These are phyloP conservation scores for Natator depressus DNA, from an alignment of 2,113 vertebrate species.

Conservation along the genomic window DNA sequence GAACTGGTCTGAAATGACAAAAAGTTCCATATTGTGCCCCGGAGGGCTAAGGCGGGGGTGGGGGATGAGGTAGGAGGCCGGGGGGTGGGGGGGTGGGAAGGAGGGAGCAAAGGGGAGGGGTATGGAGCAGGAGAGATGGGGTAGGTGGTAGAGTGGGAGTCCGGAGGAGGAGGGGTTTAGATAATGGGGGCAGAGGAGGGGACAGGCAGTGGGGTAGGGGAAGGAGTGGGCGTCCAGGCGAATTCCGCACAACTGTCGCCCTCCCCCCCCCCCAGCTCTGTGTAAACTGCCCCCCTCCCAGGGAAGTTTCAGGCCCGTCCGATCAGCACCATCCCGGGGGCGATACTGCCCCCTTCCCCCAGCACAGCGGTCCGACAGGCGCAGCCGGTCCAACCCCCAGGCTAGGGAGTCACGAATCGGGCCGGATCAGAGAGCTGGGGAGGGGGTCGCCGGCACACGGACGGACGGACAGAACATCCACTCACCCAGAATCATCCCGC, in stretches of 20 bases:
- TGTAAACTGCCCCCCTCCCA: no score
- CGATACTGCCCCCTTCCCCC: no score
- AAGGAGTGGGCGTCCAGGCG: not conserved
- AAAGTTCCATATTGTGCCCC: not conserved
- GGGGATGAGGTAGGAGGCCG: no score
- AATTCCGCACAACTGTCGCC: not conserved
- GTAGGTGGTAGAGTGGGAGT: slow-evolving; percentile 37
- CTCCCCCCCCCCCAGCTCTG: no score
- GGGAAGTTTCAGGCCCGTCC: no score
- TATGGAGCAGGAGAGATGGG: slow-evolving; percentile 28
- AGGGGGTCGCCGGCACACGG: not conserved
- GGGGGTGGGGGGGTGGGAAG: not conserved
- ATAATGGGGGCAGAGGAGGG: not conserved
- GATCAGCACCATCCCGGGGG: not conserved
- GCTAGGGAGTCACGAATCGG: no score
- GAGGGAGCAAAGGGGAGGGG: slow-evolving; percentile 40
- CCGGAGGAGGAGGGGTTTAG: slow-evolving; percentile 45
- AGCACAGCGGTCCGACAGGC: no score
- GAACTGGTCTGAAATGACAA: not conserved
- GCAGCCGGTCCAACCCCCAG: no score
- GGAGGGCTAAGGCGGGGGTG: no score
- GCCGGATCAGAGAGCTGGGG: not conserved
- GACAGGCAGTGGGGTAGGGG: not conserved
- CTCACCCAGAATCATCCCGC: slow-evolving; percentile 59
- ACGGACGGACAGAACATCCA: not conserved